phyloP scores from a whole-genome alignment of 2,797 vertebrate genomes.

The Pantherophis vulpinus region DNA sequence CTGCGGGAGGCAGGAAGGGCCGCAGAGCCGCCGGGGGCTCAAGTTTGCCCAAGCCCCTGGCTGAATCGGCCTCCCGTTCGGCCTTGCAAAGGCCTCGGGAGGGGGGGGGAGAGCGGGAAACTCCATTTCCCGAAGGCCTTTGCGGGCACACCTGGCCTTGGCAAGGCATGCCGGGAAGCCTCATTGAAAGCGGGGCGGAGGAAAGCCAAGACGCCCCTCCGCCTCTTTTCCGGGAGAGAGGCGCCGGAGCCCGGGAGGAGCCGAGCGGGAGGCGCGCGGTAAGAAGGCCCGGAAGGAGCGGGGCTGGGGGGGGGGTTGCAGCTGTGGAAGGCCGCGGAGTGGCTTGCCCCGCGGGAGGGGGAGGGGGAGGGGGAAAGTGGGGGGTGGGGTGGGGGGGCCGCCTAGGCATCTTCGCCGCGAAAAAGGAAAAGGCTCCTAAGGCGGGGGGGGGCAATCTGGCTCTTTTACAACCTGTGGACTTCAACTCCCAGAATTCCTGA shows the following conservation, averaged over 20 bases:
- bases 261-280: conserved; percentile 6
- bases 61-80: too few relatives aligned
- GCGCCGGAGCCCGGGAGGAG: conserved; percentile 14
- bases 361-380: too few relatives aligned
- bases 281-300: conserved; percentile 17
- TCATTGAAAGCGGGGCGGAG: conserved; percentile 29
- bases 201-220: neutral
- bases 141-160: conserved; percentile 19
- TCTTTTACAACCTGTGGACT: too few relatives aligned
- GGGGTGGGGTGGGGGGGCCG: neutral
- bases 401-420: neutral
- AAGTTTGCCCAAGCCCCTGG: neutral
- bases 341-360: too few relatives aligned
- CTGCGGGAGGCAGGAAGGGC: neutral
- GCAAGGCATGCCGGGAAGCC: conserved; percentile 40
- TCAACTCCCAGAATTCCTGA: too few relatives aligned
- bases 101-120: neutral
- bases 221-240: conserved; percentile 19
- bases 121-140: conserved; percentile 56
- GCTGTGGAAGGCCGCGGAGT: neutral
- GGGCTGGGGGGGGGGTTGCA: neutral
- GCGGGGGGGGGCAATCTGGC: too few relatives aligned
- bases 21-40: neutral
- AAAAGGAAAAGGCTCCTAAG: neutral
- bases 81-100: too few relatives aligned